Base-by-base conservation (phyloP, 1,140 invertebrate genomes). In the Cotesia typhae region DNA sequence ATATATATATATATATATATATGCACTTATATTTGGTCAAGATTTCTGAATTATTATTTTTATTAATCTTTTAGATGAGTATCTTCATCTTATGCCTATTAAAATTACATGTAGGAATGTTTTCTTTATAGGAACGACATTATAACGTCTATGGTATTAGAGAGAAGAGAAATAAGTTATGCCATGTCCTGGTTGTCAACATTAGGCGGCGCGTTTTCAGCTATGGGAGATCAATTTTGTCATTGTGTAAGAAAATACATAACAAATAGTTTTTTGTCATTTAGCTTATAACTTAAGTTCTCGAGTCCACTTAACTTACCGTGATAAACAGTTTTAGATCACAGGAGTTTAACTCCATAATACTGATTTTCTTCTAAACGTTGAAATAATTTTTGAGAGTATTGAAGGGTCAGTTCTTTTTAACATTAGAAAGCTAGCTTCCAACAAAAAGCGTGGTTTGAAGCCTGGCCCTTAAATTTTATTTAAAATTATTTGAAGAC, bases 131-230 rank as follows among this genome's bases (percentile, higher is more conserved):
- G 87, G 87, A 85, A 81, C 75, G 72, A 86, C 47, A 85, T 64
- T 76, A 77, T 87, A 51, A 83, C 75, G 51, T 67, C 72, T 70
- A 87, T 89, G 77, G 85, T 85, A 28, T 86, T 87, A 85, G 92
- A 94, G 85, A 88, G 89, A 75, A 88, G 92, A 75, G 92, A 96
- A 86, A 87, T 96, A 74, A 94, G 96, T 81, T 90, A 94, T 88
- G 89, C 93, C 6, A 93, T 98, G 89, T 95, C 95, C 3, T 98
- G 96, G 95, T 87, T 98, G 3, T 98, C 96, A n/a, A 98, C 97
- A 1, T 88, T 99, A 10, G 97, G 97, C 63, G 96, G 96, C 57
- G 97, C 94, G 4, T 98, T 95, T 87, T 98, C 96, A 20, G 93
- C 96, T 6, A 88, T 98, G 61, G 97, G 97, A 14, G 96, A 98